Base-by-base conservation (phyloP, 2,113 vertebrate species). In the Sylvietta virens region DNA sequence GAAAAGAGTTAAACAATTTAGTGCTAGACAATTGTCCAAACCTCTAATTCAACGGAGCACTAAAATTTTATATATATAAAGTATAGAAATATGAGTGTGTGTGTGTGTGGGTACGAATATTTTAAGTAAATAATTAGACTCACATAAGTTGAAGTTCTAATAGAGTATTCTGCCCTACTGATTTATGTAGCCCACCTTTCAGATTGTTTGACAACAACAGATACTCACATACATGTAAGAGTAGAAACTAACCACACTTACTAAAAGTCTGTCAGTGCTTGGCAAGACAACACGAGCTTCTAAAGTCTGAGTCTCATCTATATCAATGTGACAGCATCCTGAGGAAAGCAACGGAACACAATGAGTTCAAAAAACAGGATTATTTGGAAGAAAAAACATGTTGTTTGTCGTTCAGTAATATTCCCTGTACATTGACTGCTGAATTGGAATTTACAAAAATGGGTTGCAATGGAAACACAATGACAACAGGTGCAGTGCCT, bases 401-500 rank as follows among this genome's bases (percentile, higher is more conserved):
- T 15, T 69, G 15, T 37, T 90, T 92, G 57, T 57, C 23, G 23
- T 45, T 82, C 45, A 45, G 11, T 88, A 61, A 82, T 14, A 45
- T 69, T 54, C 20, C 11, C 17, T 60, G 4, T 24, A 66, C 11
- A 23, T 2, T 71, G 60, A 60, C 35, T 54, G 14, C 8, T 72
- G 57, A 69, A 77, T 31, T 73, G 15, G 3, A 83, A 77, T 80
- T 13, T 16, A 22, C 37, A 66, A 77, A 90, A 80, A 35, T 44
- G 74, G 1, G 1, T 82, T 80, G 15, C 35, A 42, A 69, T 30
- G 18, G 30, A 82, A 88, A 6, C 16, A 57, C 27, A 58, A 16
- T 13, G 13, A 13, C 37, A 74, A 37, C 4, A 76, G 45, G 13
- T 0, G 0, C 17, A 61, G 14, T 44, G 22, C 14, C 24, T 74